Base-by-base conservation (phyloP, 1,140 invertebrate species). In the Hermetia illucens region DNA sequence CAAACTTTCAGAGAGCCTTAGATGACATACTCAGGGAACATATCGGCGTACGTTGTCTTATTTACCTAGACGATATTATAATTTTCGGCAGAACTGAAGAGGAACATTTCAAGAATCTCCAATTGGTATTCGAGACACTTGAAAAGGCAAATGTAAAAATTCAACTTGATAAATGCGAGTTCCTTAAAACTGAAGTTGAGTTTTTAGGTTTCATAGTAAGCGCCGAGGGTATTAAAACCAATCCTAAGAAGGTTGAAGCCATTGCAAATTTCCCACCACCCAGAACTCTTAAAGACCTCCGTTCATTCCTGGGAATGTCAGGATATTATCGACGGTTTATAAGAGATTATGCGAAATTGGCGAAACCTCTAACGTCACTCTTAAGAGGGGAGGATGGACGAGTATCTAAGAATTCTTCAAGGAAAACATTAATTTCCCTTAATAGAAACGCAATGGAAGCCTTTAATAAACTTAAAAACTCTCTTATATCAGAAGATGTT, bases 1-100 rank as follows among this genome's bases (percentile, higher is more conserved):
- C 51, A 3, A 63, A 55, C 9, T 66, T 69, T 45, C 58, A 67
- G 49, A 37, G 60, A 35, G 43, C 54, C 10, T 61, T 68, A 53
- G 51, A 68, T 40, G 46, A 47, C 6, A 50, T 57, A 2, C 44
- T 67, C 5, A 38, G 37, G n/a, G 45, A 41, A 13, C 36, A 59
- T 5, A 24, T 47, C 21, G 41, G 44, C 12, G 36, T 49, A 36
- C 46, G 36, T 8, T 46, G 49, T 24, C 46, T 49, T 12, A 47
- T 60, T 4, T 49, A 43, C 21, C 16, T 50, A 22, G 46, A 50
- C 25, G 48, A 50, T 18, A 44, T 50, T 3, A 42, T 50, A 10
- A 34, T 47, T 29, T 47, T 42, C 29, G 30, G 34, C 4, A 30
- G 27, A 44, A 38, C 12, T 8, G 17, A 47, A 39, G 20, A 43